Evolutionary conservation across 2,888 invertebrate species (phyloP), one percentile per base, ranked within the genome.

Genomic region (Hermaeophaga mercurialis): DNA sequence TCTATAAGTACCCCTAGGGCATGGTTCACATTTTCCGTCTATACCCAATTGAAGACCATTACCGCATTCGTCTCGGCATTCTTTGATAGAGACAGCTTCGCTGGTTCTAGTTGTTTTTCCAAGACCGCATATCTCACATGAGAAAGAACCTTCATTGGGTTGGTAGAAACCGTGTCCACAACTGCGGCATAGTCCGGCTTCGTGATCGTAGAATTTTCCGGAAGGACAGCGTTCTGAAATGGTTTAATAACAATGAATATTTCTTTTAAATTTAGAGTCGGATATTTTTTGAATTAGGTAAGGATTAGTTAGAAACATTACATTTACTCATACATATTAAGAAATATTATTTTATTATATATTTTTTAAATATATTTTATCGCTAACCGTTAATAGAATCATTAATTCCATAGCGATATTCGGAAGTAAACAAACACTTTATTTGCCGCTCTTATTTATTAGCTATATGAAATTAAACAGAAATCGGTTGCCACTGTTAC

Each of bases 111-210:
- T 97, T 1, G 96, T 96, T 74, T 94, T 91, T 6, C 94, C 95
- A 45, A 93, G 81, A 0, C 94, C 93, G 71, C 96, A 96, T 0
- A 94, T 82, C 50, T 89, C 81, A 72, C 96, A 96, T 1, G 88
- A 84, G 80, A 96, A 95, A 44, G 95, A 89, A 1, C 95, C 95
- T 78, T 95, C 94, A 28, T 86, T 85, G 0, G 94, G 87, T 74
- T 96, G 97, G 78, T 89, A 97, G 73, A 93, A 94, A 1, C 96
- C 96, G 72, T 94, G 91, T 0, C 96, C 96, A 74, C 97, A 97
- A 64, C 91, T 90, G 47, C 91, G 83, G 72, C 97, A 97, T 1
- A 94, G 81, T 34, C 94, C 94, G 0, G 90, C 89, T 36, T 88
- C 87, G 31, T 91, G 90, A 72, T 96, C 94, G 78, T 93, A 94